phyloP scores from a whole-genome alignment of 1,140 invertebrate genomes.

The Saxidomus purpurata region DNA sequence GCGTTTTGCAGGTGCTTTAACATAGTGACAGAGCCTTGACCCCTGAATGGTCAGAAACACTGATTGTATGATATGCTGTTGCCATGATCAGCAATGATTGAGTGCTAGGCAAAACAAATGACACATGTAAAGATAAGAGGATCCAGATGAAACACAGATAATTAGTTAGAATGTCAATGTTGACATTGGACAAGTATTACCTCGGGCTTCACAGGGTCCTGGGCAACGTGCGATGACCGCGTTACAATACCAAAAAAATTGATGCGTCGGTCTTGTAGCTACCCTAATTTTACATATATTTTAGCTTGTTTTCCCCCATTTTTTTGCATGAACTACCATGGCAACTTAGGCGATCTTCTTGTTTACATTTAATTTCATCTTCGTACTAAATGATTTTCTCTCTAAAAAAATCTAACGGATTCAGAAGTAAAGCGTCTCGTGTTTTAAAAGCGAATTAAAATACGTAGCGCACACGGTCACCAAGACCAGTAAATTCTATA shows the following conservation, averaged over 20 bases:
- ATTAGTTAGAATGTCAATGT: constrained; percentile 40
- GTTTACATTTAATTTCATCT: no score
- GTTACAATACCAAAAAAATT: background rate
- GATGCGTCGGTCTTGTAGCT: no score
- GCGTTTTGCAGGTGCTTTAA: no score
- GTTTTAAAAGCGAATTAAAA: background rate
- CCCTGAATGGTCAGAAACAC: background rate
- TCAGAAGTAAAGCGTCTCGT: no score
- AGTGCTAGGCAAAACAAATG: background rate
- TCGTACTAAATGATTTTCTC: no score
- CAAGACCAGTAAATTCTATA: background rate
- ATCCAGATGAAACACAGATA: background rate
- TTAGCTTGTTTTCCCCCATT: no score
- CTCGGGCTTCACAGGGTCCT: background rate
- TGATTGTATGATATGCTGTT: constrained; percentile 6
- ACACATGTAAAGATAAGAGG: constrained; percentile 35
- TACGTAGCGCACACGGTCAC: background rate
- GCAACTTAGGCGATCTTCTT: no score
- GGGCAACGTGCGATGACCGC: background rate
- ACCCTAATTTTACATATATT: no score
- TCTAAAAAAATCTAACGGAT: no score
- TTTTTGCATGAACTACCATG: no score
- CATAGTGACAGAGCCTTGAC: background rate
- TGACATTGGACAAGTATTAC: background rate
- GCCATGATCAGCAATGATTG: constrained; percentile 18